Conservation (phyloP, 2,797 vertebrate genomes). For the Sebastes oblongus region DNA sequence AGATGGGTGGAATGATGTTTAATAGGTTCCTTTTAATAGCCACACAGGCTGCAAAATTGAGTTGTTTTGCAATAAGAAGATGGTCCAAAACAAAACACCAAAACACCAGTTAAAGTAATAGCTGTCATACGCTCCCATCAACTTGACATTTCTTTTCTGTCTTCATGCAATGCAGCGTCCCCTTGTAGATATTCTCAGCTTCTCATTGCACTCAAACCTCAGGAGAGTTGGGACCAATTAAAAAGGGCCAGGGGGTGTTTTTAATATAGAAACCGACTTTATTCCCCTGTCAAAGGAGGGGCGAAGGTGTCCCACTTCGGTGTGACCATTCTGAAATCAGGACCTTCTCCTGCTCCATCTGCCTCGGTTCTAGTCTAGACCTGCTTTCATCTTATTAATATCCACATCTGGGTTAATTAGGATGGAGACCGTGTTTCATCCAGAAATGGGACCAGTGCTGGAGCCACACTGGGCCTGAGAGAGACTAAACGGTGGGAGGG, state of each 20-base stretch:
- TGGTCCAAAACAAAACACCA: background rate
- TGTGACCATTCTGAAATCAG: constrained; percentile 78
- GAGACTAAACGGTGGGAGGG: constrained; percentile 25
- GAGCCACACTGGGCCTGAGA: constrained; percentile 55
- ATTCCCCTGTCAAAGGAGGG: constrained; percentile 70
- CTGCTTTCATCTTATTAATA: constrained; percentile 85
- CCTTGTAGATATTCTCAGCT: constrained; percentile 61
- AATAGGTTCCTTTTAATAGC: constrained; percentile 10
- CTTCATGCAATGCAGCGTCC: constrained; percentile 23
- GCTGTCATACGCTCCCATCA: constrained; percentile 24
- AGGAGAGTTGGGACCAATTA: constrained; percentile 78
- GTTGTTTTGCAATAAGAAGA: background rate
- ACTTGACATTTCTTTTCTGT: constrained; percentile 22
- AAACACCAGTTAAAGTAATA: background rate
- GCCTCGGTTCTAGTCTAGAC: constrained; percentile 81
- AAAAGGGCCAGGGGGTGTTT: constrained; percentile 75
- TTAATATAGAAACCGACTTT: constrained; percentile 77
- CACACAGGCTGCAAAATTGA: background rate
- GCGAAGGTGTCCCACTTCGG: constrained; percentile 79
- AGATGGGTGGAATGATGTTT: background rate
- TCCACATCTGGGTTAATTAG: constrained; percentile 87
- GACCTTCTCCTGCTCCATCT: constrained; percentile 68
- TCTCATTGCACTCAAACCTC: constrained; percentile 63
- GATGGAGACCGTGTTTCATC: constrained; percentile 75
- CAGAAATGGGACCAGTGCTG: constrained; percentile 73